These are phyloP conservation scores for Papilio protenor DNA, from an alignment of 2,888 invertebrate genomes.

Conservation along the genomic window DNA sequence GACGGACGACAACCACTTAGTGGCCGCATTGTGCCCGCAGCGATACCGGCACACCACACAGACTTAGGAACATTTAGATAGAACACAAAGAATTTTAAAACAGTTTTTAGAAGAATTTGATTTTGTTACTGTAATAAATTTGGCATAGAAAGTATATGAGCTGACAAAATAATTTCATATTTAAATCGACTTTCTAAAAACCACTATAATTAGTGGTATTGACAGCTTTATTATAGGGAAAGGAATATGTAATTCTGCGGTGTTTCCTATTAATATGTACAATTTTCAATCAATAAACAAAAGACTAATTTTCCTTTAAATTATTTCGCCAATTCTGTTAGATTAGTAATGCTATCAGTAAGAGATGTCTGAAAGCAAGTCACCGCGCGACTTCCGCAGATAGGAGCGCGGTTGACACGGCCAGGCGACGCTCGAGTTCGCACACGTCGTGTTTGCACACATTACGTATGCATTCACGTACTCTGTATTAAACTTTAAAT, in stretches of 20 bases:
- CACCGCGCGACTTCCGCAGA: constrained; percentile 58
- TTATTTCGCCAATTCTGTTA: constrained; percentile 41
- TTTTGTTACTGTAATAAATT: background rate
- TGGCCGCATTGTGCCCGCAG: constrained; percentile 61
- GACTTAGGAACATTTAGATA: constrained; percentile 30
- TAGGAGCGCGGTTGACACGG: constrained; percentile 53
- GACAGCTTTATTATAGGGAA: too few species aligned
- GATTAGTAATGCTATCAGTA: constrained; percentile 40
- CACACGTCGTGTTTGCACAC: constrained; percentile 43
- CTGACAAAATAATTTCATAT: background rate
- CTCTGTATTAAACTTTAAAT: constrained; percentile 16
- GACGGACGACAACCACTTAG: constrained; percentile 62
- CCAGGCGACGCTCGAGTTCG: constrained; percentile 44
- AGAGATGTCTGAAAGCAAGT: constrained; percentile 59
- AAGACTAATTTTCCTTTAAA: background rate
- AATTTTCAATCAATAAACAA: background rate
- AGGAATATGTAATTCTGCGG: too few species aligned
- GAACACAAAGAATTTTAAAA: background rate
- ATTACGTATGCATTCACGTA: constrained; percentile 35
- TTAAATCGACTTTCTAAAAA: background rate
- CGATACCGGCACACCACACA: constrained; percentile 43
- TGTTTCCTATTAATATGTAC: background rate
- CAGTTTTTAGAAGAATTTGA: background rate
- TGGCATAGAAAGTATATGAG: background rate
- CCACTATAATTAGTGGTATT: background rate